Base-by-base conservation (phyloP, 2,888 invertebrate species). In the Alcis repandata region DNA sequence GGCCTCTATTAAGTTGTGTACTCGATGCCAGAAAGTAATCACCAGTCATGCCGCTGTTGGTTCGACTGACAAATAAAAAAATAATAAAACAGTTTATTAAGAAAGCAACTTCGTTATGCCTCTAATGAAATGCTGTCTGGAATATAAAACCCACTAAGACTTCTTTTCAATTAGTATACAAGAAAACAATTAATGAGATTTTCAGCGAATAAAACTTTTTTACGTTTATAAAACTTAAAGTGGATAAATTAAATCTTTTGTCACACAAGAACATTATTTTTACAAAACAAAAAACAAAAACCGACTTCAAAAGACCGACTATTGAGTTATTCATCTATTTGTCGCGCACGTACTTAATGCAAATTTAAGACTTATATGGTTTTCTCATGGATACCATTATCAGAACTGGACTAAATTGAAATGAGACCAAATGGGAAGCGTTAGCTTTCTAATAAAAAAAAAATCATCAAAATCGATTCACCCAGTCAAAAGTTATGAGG, bases 81-180 rank as follows among this genome's bases (percentile, higher is more conserved):
- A 38, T 27, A 56, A 15, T 56, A 62, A 63, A 45, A 40, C 52
- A 46, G 45, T 53, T 63, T 46, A 63, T 63, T 46, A 46, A 53
- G 53, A 40, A 20, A 48, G 22, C 46, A 63, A 32, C 40, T 62
- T 59, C 46, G 52, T 63, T 59, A 54, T 48, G 15, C 41, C 33
- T 19, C 38, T 63, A 64, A 64, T 59, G 59, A 64, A 64, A 64
- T 49, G 41, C 27, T 54, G 54, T 22, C 59, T 54, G n/a, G 59
- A 64, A 59, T 64, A 59, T 46, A 36, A 59, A 59, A 40, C 32
- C 15, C 15, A 13, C 58, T 49, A 57, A 59, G 53, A 49, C 59
- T 64, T 59, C 41, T 64, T 54, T 64, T 49, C 41, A 64, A 64
- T 64, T 64, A 64, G 54, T 43, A 10, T 20, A 49, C 13, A 38